These are phyloP conservation scores for Hucho hucho DNA, from an alignment of 2,113 vertebrate species.

Conservation along the genomic window DNA sequence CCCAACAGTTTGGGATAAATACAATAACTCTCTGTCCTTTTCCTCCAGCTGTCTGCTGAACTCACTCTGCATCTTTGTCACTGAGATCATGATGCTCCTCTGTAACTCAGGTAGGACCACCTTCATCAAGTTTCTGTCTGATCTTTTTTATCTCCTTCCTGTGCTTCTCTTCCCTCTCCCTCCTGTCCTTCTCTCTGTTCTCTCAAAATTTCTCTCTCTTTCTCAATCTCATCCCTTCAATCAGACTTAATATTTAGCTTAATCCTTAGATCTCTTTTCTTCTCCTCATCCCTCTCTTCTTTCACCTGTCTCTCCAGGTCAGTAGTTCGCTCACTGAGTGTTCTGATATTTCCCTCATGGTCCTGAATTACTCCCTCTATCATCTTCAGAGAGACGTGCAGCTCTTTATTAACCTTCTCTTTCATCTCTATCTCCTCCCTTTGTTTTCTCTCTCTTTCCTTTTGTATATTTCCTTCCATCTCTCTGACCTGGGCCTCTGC, in stretches of 20 bases:
- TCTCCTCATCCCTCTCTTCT: neutral
- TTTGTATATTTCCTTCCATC: slow-evolving; percentile 5
- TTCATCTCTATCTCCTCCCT: neutral
- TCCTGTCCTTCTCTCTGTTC: neutral
- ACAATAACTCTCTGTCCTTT: neutral
- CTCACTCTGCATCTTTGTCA: neutral
- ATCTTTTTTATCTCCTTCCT: neutral
- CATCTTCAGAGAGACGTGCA: slow-evolving; percentile 8
- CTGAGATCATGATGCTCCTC: neutral
- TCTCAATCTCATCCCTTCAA: neutral
- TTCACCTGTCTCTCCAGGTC: neutral
- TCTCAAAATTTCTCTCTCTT: neutral
- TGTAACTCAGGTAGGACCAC: neutral
- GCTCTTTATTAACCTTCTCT: neutral
- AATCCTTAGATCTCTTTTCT: neutral
- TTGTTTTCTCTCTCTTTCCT: neutral
- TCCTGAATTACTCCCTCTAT: neutral
- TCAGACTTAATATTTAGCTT: neutral
- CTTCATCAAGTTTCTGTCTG: neutral
- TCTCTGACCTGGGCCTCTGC: neutral
- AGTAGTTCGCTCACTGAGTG: neutral
- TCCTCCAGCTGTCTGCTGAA: neutral
- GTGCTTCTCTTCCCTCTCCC: neutral
- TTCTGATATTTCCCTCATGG: neutral
- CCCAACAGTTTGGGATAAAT: too few species aligned